These are phyloP conservation scores for Tanaodytes sp. DNA, from an alignment of 2,888 invertebrate genomes.

Conservation along the genomic window DNA sequence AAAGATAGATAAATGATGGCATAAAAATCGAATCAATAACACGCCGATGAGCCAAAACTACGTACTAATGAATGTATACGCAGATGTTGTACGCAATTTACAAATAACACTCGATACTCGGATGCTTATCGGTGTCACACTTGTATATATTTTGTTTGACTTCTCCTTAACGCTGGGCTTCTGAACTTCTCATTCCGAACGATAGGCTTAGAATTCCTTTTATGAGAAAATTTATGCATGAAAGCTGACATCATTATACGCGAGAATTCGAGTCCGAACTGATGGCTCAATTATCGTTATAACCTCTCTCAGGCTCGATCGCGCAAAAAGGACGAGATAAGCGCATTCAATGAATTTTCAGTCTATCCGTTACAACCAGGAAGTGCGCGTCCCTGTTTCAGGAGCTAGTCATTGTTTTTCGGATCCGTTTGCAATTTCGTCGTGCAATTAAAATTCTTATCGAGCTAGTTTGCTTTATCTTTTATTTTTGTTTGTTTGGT, in stretches of 20 bases:
- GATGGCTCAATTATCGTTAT: constrained; percentile 66
- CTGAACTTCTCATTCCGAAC: constrained; percentile 42
- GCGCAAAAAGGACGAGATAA: constrained; percentile 55
- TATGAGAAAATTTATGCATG: constrained; percentile 52
- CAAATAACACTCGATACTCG: constrained; percentile 28
- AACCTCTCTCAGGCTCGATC: constrained; percentile 55
- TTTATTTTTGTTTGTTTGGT: too few species aligned
- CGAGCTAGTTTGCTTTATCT: too few species aligned
- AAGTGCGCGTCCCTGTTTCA: constrained; percentile 53
- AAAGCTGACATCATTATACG: constrained; percentile 54
- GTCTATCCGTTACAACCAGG: constrained; percentile 66
- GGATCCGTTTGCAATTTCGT: too few species aligned
- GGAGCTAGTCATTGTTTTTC: too few species aligned
- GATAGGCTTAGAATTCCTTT: constrained; percentile 52
- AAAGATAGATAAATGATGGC: not conserved
- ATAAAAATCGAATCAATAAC: constrained; percentile 14
- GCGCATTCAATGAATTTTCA: constrained; percentile 64
- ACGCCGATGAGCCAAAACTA: constrained; percentile 7
- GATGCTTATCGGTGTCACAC: constrained; percentile 43
- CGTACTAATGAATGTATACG: constrained; percentile 14
- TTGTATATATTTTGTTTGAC: constrained; percentile 36
- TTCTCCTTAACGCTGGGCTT: constrained; percentile 32
- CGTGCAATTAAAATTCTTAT: too few species aligned
- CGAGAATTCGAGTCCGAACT: constrained; percentile 59
- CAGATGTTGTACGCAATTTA: constrained; percentile 23